phyloP scores from a whole-genome alignment of 37 sponge, comb jelly and placozoan genomes.

The Eunapius fragilis region DNA sequence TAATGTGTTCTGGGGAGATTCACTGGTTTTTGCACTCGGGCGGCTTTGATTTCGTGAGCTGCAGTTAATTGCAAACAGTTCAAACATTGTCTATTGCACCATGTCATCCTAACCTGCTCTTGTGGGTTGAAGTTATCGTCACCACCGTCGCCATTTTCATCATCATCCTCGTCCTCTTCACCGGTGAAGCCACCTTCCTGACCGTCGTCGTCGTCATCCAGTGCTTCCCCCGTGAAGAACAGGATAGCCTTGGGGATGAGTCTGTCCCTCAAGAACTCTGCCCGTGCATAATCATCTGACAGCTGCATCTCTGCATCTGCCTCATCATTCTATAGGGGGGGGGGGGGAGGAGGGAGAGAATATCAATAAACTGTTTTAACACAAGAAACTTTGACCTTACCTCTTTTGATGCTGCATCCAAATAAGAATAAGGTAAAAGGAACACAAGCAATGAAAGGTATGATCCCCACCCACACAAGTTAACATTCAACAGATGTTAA shows the following conservation, averaged over 20 bases:
- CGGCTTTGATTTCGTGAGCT: conserved; percentile 52
- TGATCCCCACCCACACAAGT: no score
- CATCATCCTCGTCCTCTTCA: conserved; percentile 18
- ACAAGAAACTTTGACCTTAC: no score
- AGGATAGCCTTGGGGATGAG: conserved; percentile 84
- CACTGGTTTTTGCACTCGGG: conserved; percentile 77
- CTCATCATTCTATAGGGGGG: conserved; percentile 28
- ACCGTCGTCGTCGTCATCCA: conserved; percentile 53
- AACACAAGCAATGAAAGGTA: no score
- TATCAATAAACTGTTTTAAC: neutral
- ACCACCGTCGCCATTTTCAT: conserved; percentile 28
- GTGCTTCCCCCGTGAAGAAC: conserved; percentile 90
- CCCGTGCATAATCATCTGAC: conserved; percentile 56
- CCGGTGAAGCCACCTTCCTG: neutral
- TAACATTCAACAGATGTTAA: no score
- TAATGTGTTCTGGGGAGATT: neutral
- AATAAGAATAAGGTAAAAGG: no score
- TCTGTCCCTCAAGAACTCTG: conserved; percentile 84
- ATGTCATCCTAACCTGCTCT: conserved; percentile 7
- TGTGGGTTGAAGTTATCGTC: conserved; percentile 37
- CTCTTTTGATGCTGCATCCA: no score
- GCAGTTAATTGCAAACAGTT: neutral
- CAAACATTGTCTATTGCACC: neutral
- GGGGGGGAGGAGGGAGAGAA: neutral
- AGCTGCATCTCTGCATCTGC: conserved; percentile 30